Base-by-base conservation (phyloP, 2,888 invertebrate genomes). In the Mimas tiliae region DNA sequence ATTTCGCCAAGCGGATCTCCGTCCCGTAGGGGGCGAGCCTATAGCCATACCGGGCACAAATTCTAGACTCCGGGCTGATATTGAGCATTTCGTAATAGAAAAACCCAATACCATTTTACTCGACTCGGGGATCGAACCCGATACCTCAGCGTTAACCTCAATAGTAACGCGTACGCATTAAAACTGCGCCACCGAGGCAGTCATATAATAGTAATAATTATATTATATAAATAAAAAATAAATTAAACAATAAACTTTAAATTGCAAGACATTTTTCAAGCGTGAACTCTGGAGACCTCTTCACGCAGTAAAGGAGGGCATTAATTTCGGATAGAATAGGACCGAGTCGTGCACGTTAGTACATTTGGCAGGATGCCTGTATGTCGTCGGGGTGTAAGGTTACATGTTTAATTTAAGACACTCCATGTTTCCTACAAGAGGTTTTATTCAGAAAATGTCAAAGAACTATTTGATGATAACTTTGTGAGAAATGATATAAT, bases 301-400 rank as follows among this genome's bases (percentile, higher is more conserved):
- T 58, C 42, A 58, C 55, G 58, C 58, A 58, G 58, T 42, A 38
- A 4, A 27, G 67, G 38, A 42, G 58, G 38, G 19, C 58, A 58
- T 58, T 58, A 58, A 58, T 42, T 74, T 75, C 64, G 69, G 65
- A 64, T 71, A 62, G 73, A 72, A 75, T 58, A 58, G 58, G 58
- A 58, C 19, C 58, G 72, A 70, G 69, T 71, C 69, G 64, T 74
- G 73, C 72, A 75, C 75, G 72, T 74, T 75, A 76, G 76, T 76
- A 72, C 76, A 73, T 68, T 80, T 82, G 82, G 83, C 83, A 78
- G 64, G 11, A 65, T 77, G 82, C 81, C 82, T 71, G 55, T 34
- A 64, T 65, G 67, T 67, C 58, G 62, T 68, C 66, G 67, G 66
- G 67, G 47, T 68, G 66, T 53, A 64, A 63, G 67, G 50, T 66